phyloP scores from a whole-genome alignment of 2,113 vertebrate genomes.

The Misgurnus anguillicaudatus region DNA sequence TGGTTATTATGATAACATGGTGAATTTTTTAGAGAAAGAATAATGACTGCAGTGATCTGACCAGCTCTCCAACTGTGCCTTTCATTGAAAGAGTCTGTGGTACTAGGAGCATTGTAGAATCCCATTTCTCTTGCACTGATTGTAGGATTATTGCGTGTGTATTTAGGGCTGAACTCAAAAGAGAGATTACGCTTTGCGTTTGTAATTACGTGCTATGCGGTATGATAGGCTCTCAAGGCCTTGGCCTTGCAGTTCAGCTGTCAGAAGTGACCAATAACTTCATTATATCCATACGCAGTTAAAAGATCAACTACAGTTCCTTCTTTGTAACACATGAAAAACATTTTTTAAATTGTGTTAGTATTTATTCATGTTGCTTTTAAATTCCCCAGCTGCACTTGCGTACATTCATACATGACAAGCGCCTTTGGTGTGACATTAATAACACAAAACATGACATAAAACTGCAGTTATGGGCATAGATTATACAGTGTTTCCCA shows the following conservation, averaged over 20 bases:
- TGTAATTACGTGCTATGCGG: neutral
- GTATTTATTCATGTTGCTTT: too few relatives aligned
- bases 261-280: slow-evolving; percentile 10
- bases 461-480: too few relatives aligned
- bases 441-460: too few relatives aligned
- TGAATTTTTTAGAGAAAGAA: slow-evolving; percentile 11
- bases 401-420: neutral
- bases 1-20: too few relatives aligned
- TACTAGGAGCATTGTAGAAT: slow-evolving; percentile 7
- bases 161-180: slow-evolving; percentile 28
- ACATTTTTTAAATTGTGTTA: too few relatives aligned
- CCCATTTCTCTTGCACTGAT: slow-evolving; percentile 25
- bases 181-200: slow-evolving; percentile 33
- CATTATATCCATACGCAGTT: neutral
- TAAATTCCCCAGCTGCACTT: neutral
- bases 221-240: neutral
- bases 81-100: neutral
- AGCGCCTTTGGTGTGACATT: too few relatives aligned
- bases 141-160: slow-evolving; percentile 26
- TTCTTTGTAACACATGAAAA: neutral
- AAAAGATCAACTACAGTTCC: neutral
- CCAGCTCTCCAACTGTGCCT: slow-evolving; percentile 18
- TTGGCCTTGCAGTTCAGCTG: slow-evolving; percentile 3
- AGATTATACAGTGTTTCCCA: too few relatives aligned
- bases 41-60: slow-evolving; percentile 38